These are phyloP conservation scores for Euphysa ruthae DNA, from an alignment of 30 jellyfish, hydroid and myxozoan species.

Conservation along the genomic window DNA sequence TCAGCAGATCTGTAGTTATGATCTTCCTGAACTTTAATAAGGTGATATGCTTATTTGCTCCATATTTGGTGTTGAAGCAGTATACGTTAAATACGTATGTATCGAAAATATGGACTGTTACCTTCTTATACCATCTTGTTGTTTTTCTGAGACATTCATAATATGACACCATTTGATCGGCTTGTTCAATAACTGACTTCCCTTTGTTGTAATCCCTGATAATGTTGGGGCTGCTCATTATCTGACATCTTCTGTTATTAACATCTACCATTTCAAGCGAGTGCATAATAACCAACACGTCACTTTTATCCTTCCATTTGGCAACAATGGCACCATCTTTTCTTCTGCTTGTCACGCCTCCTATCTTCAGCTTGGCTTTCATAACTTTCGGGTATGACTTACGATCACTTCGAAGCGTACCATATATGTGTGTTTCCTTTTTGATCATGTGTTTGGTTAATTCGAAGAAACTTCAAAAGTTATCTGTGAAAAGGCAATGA, in stretches of 20 bases:
- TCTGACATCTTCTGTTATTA: constrained; percentile 6
- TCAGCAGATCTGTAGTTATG: constrained; percentile 2
- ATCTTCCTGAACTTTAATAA: constrained; percentile 15
- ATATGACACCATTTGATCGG: constrained; percentile 27
- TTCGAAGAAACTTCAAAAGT: neutral
- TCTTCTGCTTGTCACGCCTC: constrained; percentile 4
- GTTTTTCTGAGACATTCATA: constrained; percentile 14
- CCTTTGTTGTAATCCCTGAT: constrained; percentile 18
- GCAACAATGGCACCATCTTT: neutral
- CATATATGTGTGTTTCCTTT: constrained; percentile 5
- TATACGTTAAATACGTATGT: too few species aligned
- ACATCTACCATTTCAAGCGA: constrained; percentile 10
- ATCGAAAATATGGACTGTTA: constrained; percentile 13
- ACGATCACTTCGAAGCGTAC: constrained; percentile 13
- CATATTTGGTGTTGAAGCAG: constrained; percentile 9
- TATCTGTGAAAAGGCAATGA: constrained; percentile 9
- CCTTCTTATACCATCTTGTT: constrained; percentile 16
- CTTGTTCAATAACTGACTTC: constrained; percentile 18
- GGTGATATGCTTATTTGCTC: neutral
- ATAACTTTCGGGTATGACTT: constrained; percentile 1
- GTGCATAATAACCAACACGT: constrained; percentile 2
- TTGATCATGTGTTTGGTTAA: constrained; percentile 12
- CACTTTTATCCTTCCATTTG: constrained; percentile 19
- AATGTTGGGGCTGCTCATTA: constrained; percentile 14
- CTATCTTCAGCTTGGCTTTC: constrained; percentile 3